Base-by-base conservation (phyloP, 2,888 invertebrate species). In the Pandemis heparana region DNA sequence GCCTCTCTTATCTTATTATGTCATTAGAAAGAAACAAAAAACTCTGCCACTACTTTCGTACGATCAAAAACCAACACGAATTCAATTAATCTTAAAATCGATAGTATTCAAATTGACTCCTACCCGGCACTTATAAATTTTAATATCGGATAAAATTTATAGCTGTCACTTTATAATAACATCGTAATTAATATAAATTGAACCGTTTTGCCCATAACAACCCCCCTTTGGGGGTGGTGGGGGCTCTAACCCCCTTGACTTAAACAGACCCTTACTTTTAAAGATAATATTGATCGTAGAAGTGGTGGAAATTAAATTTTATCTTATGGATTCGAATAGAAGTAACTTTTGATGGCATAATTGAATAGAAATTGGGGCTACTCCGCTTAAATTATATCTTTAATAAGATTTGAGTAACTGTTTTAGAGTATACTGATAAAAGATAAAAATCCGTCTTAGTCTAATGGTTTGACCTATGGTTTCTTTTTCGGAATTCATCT, bases 171-270 rank as follows among this genome's bases (percentile, higher is more conserved):
- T 60, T 69, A 73, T 41, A 73, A 73, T 73, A 73, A 63, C 48
- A 69, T 59, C 48, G 68, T 73, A 68, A 73, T 73, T 73, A 69
- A 73, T 73, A 73, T 73, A 56, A 73, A 73, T 73, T 68, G 64
- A 73, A 73, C 68, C 73, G 48, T 69, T 73, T 68, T 64, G 63
- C 62, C 63, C 72, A 73, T 63, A 68, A 73, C 62, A 68, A 68
- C 68, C 62, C 61, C 71, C 67, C 68, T 23, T 61, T 32, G 32
- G n/a, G 51, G 65, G 51, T 12, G 65, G 46, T 51, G 68, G 46
- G 56, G 23, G 59, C 23, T 60, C 46, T 38, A 12, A 18, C 41
- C 59, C 69, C 61, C 65, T 69, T 60, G 67, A 63, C 63, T 74
- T 65, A 70, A 70, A 61, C 74, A 8, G 63, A 23, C 16, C 18